These are phyloP conservation scores for Pantherophis guttatus DNA, from an alignment of 2,113 vertebrate species.

Conservation along the genomic window DNA sequence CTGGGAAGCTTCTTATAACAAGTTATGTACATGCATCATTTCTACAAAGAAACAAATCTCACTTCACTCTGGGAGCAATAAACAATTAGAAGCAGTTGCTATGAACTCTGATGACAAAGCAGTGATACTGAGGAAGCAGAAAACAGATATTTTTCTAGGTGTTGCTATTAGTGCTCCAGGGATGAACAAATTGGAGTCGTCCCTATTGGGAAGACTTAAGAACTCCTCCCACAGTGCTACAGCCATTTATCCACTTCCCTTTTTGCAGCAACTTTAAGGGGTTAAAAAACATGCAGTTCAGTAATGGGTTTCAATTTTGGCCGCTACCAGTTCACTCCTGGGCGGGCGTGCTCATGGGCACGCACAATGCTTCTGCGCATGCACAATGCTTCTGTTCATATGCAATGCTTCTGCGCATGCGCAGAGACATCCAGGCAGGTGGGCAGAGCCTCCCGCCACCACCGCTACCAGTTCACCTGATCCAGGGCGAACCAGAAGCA, in stretches of 20 bases:
- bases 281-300: neutral
- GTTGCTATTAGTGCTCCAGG: neutral
- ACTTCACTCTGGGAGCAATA: slow-evolving; percentile 26
- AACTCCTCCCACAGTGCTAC: neutral
- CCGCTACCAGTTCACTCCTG: too few relatives aligned
- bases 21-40: neutral
- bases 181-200: neutral
- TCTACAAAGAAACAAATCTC: neutral
- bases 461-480: too few relatives aligned
- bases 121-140: neutral
- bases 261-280: neutral
- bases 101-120: neutral
- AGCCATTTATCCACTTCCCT: neutral
- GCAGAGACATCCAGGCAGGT: too few relatives aligned
- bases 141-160: neutral
- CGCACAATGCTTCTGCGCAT: too few relatives aligned
- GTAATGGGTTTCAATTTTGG: too few relatives aligned
- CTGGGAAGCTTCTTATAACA: neutral
- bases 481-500: too few relatives aligned
- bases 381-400: too few relatives aligned
- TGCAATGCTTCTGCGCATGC: too few relatives aligned
- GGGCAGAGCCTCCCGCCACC: too few relatives aligned
- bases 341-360: too few relatives aligned
- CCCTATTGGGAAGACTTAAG: neutral
- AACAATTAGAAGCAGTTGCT: neutral